A percentile compares a stretch with the other conserved stretches of the same genome.
Conservation (phyloP, 2,113 vertebrate species). For the Melanostigma gelatinosum region DNA sequence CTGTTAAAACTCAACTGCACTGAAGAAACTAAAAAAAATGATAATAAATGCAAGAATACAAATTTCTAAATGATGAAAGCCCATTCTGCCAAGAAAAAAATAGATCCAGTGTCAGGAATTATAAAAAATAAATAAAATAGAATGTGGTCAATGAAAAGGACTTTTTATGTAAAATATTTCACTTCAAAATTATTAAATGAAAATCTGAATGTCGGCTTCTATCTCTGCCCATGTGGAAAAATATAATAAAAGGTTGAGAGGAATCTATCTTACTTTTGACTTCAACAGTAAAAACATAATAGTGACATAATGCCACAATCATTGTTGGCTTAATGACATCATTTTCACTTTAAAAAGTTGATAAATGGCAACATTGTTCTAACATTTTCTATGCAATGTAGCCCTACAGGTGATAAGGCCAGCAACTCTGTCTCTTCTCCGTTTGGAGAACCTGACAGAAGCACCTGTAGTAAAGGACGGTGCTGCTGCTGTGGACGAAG, state of each 20-base stretch:
- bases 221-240: neutral
- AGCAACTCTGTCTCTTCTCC: no score
- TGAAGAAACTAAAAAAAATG: neutral
- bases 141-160: neutral
- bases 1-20: neutral
- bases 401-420: no score
- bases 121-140: neutral
- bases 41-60: neutral
- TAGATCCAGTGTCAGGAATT: neutral
- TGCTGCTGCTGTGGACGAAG: no score
- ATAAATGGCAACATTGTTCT: neutral
- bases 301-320: no score
- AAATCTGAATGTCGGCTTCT: neutral
- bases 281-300: no score
- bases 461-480: no score
- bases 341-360: neutral
- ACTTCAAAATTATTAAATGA: neutral
- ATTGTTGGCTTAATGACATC: neutral
- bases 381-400: neutral
- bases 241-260: neutral
- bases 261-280: neutral
- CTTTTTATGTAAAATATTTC: neutral
- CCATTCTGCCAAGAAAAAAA: neutral
- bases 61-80: neutral
- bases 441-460: no score